Evolutionary conservation across 2,888 invertebrate genomes (phyloP), one percentile per base, ranked within the genome.

Genomic region (Athrips mouffetella): DNA sequence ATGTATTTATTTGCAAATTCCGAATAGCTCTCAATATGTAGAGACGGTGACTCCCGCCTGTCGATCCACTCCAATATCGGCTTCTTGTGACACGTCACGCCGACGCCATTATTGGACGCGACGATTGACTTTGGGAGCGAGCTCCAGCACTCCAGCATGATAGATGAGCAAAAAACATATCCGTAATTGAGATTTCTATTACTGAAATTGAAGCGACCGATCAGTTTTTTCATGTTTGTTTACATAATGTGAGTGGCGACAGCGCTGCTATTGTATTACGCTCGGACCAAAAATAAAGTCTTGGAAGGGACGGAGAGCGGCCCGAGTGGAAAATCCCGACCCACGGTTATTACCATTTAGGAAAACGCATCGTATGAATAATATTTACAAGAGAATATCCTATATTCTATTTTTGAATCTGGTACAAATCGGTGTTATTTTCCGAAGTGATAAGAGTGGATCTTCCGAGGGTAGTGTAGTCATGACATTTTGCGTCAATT

Each of bases 181-280:
- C 73, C 80, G 81, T 86, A 86, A 88, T 88, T 87, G 88, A 83
- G 86, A 85, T 85, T 86, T 84, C 83, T 86, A 86, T 84, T 85
- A 86, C 70, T 73, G 69, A 85, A 84, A 87, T 84, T 85, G 88
- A 80, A 80, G 76, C 74, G 73, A 35, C 35, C 45, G 33, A 78
- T 74, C 82, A 73, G 76, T 79, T 82, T 70, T 76, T 74, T 82
- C 69, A 66, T 82, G 80, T 84, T 82, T 86, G 87, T 86, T 80
- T 85, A 80, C 77, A 81, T 85, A 85, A 84, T 83, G 79, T 83
- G 76, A 87, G 85, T 86, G 85, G 80, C 67, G 76, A 64, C 70
- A 64, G 69, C 63, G 63, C 64, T n/a, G 74, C 77, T 83, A 87
- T 85, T 86, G 80, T 77, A 71, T 87, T 84, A 83, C 86, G 83